These are phyloP conservation scores for Drosophila biarmipes DNA, from an alignment of 1,140 invertebrate genomes.

Conservation along the genomic window DNA sequence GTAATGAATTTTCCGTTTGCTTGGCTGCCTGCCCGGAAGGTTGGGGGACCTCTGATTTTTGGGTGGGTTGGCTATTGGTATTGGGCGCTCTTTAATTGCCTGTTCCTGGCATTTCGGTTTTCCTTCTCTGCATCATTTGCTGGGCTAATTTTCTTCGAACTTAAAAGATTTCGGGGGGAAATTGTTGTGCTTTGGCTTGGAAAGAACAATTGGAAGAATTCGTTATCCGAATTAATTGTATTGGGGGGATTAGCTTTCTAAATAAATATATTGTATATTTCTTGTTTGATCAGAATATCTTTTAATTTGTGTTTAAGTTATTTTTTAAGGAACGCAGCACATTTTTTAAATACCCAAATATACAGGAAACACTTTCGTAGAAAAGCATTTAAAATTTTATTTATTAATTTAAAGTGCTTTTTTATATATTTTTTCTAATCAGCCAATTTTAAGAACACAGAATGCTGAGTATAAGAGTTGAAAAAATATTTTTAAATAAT, in stretches of 20 bases:
- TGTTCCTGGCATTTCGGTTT: constrained; percentile 73
- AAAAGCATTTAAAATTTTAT: neutral
- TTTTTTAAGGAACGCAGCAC: neutral
- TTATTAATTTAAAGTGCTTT: neutral
- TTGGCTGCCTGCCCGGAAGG: constrained; percentile 51
- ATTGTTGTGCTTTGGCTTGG: constrained; percentile 61
- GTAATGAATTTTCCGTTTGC: constrained; percentile 84
- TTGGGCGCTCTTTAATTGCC: constrained; percentile 62
- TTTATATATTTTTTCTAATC: neutral
- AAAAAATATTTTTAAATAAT: too few species aligned
- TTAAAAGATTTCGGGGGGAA: constrained; percentile 31
- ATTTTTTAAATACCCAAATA: neutral
- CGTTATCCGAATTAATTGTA: constrained; percentile 1
- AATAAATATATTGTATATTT: neutral
- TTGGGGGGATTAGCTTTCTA: neutral
- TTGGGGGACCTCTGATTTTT: constrained; percentile 12
- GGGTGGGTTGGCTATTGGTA: neutral
- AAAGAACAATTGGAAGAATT: constrained; percentile 53
- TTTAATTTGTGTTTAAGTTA: too few species aligned
- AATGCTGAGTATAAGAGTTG: neutral
- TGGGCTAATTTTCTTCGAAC: constrained; percentile 66
- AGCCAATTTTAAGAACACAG: neutral
- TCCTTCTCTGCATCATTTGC: constrained; percentile 70
- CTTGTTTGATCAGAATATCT: neutral
- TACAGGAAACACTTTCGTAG: too few species aligned